A percentile compares a stretch with the other conserved stretches of the same genome.
Evolutionary conservation across 2,113 vertebrate species (phyloP).

Genomic region (Procavia capensis): DNA sequence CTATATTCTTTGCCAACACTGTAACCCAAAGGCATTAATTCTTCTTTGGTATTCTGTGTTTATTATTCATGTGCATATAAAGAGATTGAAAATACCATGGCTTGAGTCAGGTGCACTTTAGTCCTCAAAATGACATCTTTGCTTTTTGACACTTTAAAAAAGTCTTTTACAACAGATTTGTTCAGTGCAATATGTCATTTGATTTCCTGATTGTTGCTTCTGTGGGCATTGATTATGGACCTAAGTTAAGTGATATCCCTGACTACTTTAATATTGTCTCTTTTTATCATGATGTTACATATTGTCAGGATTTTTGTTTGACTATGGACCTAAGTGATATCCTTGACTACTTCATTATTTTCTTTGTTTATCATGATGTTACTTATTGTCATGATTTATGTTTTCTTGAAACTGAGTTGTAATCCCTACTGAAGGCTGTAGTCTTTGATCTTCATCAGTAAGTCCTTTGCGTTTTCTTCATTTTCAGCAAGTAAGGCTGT

Average conservation of each 20-base stretch:
- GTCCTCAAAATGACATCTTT: too few relatives aligned
- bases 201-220: background rate
- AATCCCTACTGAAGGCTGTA: background rate
- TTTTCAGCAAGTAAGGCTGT: background rate
- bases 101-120: too few relatives aligned
- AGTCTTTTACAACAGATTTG: too few relatives aligned
- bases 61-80: too few relatives aligned
- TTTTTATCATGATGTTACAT: background rate
- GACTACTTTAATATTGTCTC: background rate
- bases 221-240: background rate
- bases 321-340: background rate
- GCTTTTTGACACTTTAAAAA: background rate
- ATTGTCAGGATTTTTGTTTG: background rate
- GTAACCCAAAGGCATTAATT: too few relatives aligned
- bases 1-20: too few relatives aligned
- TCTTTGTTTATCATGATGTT: background rate
- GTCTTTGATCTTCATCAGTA: background rate
- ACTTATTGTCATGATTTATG: background rate
- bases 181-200: background rate
- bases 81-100: too few relatives aligned
- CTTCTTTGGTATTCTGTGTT: too few relatives aligned
- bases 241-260: background rate
- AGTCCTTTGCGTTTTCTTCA: background rate
- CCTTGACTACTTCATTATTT: background rate
- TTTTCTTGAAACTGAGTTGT: background rate